Evolutionary conservation across 2,888 invertebrate genomes (phyloP).

Genomic region (Trachelus tabidus): DNA sequence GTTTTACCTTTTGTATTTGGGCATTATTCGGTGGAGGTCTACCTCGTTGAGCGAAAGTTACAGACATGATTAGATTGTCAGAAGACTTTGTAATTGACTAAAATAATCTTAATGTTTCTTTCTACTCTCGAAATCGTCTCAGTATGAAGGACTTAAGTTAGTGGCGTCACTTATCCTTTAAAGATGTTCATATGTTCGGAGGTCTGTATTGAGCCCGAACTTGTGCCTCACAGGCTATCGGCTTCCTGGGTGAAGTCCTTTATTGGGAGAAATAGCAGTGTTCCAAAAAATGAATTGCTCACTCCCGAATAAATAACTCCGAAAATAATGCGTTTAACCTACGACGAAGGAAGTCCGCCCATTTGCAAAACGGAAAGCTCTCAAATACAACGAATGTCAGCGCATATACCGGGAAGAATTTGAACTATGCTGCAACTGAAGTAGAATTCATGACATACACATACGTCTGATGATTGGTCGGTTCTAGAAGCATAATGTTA

Average conservation of each 20-base stretch:
- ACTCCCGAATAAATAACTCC: not conserved
- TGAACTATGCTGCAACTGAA: not conserved
- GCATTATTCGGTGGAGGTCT: conserved; percentile 82
- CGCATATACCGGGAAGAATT: not conserved
- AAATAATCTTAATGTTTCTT: not conserved
- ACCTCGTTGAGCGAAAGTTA: conserved; percentile 79
- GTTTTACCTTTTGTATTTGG: conserved; percentile 80
- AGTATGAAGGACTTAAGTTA: not conserved
- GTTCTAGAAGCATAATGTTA: too few relatives aligned
- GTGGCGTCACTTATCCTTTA: not conserved
- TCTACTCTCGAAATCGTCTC: not conserved
- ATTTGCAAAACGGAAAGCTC: not conserved
- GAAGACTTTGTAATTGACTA: not conserved
- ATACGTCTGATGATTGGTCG: too few relatives aligned
- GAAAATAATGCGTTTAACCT: not conserved
- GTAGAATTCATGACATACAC: not conserved
- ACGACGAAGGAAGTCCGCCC: not conserved
- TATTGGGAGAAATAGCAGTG: not conserved
- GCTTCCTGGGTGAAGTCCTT: not conserved
- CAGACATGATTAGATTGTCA: conserved; percentile 70
- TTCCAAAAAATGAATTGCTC: not conserved
- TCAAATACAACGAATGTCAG: not conserved
- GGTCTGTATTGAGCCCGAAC: not conserved
- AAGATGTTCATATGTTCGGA: not conserved
- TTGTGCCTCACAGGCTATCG: not conserved